Conservation (phyloP, 2,888 invertebrate genomes). For the Euproctis similis region DNA sequence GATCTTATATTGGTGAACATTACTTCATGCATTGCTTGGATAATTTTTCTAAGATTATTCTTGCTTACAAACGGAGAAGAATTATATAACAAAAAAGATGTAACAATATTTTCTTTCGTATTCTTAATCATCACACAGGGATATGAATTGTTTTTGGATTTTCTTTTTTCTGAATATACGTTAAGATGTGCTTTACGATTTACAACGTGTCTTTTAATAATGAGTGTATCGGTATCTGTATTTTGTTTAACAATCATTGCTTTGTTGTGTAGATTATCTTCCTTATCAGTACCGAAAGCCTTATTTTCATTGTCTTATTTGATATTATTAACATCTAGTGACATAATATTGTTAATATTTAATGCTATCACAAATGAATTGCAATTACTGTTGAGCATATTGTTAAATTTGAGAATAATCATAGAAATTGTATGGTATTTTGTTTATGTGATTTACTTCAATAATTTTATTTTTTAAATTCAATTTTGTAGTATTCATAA, state of each 20-base stretch:
- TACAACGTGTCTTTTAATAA: constrained; percentile 18
- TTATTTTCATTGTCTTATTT: constrained; percentile 18
- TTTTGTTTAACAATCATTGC: constrained; percentile 10
- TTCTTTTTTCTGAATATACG: background rate
- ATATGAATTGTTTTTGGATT: constrained; percentile 11
- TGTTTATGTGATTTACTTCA: constrained; percentile 2
- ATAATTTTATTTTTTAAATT: constrained; percentile 2
- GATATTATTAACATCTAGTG: constrained; percentile 16
- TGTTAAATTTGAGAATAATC: constrained; percentile 13
- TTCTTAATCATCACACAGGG: constrained; percentile 12
- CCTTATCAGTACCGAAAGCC: constrained; percentile 8
- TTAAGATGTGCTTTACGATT: constrained; percentile 13
- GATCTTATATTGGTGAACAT: constrained; percentile 16
- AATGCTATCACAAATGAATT: constrained; percentile 9
- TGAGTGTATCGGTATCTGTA: constrained; percentile 16
- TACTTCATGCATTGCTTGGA: constrained; percentile 15
- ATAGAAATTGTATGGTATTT: constrained; percentile 19
- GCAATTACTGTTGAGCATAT: constrained; percentile 4
- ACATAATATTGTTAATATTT: constrained; percentile 16
- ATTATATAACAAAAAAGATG: constrained; percentile 17
- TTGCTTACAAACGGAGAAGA: constrained; percentile 18
- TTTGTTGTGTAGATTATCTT: constrained; percentile 8
- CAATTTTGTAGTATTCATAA: no score
- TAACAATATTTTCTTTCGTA: constrained; percentile 11
- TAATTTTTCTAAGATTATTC: constrained; percentile 23